Base-by-base conservation (phyloP, 2,113 vertebrate species). In the Thalassoma bifasciatum region DNA sequence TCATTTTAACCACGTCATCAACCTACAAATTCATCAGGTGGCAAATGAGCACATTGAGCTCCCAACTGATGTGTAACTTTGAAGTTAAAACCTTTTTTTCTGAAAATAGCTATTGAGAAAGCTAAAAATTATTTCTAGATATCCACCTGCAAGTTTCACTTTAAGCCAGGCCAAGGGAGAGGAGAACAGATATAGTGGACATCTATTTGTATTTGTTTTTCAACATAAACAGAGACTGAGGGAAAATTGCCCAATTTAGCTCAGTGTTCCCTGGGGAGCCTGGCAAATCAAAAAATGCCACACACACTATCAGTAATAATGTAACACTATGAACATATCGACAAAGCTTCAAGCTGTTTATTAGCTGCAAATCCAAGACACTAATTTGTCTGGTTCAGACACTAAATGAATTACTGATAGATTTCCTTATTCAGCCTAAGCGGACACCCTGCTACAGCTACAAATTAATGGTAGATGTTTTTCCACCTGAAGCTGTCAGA, bases 251-350 rank as follows among this genome's bases (percentile, higher is more conserved):
- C 54, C 47, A 66, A 36, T 71, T 67, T 79, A 70, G 1, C 38
- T 22, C n/a, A 13, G 10, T 24, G 66, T 52, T 62, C 50, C 77
- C 79, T 0, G 23, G 62, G 69, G 66, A 79, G 66, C 16, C 30
- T 38, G 10, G 52, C 56, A 77, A 52, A 86, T 87, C 51, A 86
- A 72, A 86, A n/a, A 81, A 80, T 67, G 57, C 70, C 65, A 72
- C 67, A 66, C 76, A 79, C 63, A 5, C 72, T 30, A 52, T 70
- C 66, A 74, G 71, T 54, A 75, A 12, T 69, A 76, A 82, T 69
- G 68, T 56, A 66, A 50, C 40, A 52, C 54, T 62, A 59, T 58
- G 66, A 73, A 75, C 17, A 64, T 68, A 83, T 79, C 10, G 23
- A 72, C 5, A 40, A 23, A 0, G 66, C 75, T 75, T 82, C 82